Evolutionary conservation across 1,140 invertebrate genomes (phyloP), one percentile per base, ranked within the genome.

Genomic region (Ceratina calcarata): DNA sequence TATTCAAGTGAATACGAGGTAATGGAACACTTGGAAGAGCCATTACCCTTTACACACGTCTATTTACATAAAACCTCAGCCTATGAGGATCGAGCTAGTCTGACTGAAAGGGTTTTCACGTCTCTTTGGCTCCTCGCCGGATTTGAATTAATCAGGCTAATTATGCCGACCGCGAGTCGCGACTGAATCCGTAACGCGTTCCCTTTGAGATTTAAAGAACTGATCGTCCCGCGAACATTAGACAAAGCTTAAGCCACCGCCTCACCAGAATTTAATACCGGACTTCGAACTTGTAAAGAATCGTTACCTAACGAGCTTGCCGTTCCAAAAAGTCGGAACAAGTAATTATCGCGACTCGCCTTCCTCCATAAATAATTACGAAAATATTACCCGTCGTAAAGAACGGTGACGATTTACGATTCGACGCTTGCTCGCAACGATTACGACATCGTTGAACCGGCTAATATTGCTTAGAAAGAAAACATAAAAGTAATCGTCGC

Each of bases 1-100:
- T 83, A 83, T 83, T 85, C 77, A 79, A 60, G 64, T 27, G 61
- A 53, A 68, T 72, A 61, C 62, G 64, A 49, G 15, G n/a, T 71
- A 81, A 81, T 77, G 76, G 57, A 49, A 68, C 64, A 76, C 72
- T 74, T 79, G 75, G 53, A 71, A 72, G 68, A 53, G 51, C 81
- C 83, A 85, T 85, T 85, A 83, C 71, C 77, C 77, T 75, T 85
- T 70, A 80, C 78, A 83, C 77, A 65, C 81, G 68, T 85, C 74
- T 77, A 85, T 85, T 85, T 85, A 83, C 83, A 85, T 85, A 83
- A 85, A 85, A 85, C 76, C 83, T 80, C 77, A 69, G 77, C 73
- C 77, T 83, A 85, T 77, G 69, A 70, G 69, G 27, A 53, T 27
- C 64, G 66, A 24, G 61, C 24, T 32, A 49, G 68, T 45, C 68